Conservation (phyloP, 92 coral and sea anemone species). For the Siderastrea siderea region DNA sequence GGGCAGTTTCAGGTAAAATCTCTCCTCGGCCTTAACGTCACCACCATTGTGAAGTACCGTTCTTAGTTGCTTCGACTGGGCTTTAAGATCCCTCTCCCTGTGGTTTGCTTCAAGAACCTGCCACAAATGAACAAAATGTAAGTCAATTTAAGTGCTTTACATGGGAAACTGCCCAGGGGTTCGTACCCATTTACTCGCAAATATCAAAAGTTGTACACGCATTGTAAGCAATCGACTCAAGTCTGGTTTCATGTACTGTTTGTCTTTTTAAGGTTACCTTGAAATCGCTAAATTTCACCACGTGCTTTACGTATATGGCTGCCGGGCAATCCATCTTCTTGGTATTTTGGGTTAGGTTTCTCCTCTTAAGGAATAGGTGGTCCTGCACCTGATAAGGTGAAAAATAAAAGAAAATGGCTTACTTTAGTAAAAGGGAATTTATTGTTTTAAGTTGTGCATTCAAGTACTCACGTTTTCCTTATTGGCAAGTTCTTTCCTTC, state of each 20-base stretch:
- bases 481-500: not conserved
- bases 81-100: not conserved
- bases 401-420: not conserved
- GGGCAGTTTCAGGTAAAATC: constrained; percentile 9
- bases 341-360: not conserved
- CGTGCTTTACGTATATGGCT: not conserved
- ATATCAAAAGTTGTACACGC: no score
- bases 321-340: constrained; percentile 8
- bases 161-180: no score
- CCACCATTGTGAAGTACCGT: not conserved
- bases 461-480: constrained; percentile 3
- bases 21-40: not conserved
- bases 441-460: not conserved
- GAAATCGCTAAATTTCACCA: not conserved
- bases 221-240: no score
- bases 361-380: constrained; percentile 5
- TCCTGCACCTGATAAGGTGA: not conserved
- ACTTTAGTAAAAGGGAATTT: not conserved
- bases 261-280: not conserved
- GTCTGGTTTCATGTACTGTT: no score
- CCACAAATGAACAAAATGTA: not conserved
- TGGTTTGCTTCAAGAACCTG: not conserved
- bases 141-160: no score
- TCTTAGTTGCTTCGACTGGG: not conserved
- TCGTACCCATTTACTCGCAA: no score